These are phyloP conservation scores for Aphidius gifuensis DNA, from an alignment of 1,140 invertebrate species.

Conservation along the genomic window DNA sequence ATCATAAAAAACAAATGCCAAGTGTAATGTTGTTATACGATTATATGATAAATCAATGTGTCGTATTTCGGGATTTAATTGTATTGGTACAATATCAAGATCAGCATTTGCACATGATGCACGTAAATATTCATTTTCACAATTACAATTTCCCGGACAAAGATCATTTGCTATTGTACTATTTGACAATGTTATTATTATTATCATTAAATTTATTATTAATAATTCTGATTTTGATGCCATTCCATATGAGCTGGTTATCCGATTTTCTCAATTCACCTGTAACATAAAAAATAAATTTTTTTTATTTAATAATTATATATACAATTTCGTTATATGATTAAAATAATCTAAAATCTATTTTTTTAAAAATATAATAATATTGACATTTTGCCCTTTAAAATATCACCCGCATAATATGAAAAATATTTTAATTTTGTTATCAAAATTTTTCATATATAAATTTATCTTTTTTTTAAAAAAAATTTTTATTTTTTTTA, in stretches of 20 bases:
- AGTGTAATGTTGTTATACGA: slow-evolving; percentile 67
- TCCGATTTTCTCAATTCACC: neutral
- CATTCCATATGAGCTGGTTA: slow-evolving; percentile 51
- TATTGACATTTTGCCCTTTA: no score
- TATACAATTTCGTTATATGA: no score
- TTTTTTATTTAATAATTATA: neutral
- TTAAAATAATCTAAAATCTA: no score
- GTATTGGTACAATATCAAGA: slow-evolving; percentile 81
- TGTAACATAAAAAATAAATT: slow-evolving; percentile 23
- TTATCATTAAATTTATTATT: slow-evolving; percentile 42
- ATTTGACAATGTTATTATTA: slow-evolving; percentile 44
- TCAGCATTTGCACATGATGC: slow-evolving; percentile 72
- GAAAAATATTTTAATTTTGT: neutral
- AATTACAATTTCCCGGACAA: slow-evolving; percentile 76
- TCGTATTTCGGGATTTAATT: slow-evolving; percentile 78
- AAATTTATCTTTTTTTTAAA: no score
- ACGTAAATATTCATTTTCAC: slow-evolving; percentile 73
- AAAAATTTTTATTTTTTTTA: no score
- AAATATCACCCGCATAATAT: no score
- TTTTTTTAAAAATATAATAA: no score
- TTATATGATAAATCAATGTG: slow-evolving; percentile 76
- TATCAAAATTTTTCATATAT: neutral
- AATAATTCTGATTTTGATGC: slow-evolving; percentile 40
- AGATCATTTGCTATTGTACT: slow-evolving; percentile 56
- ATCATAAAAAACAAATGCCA: slow-evolving; percentile 75